A percentile compares a stretch with the other conserved stretches of the same genome.
Conservation (phyloP, 2,888 invertebrate species). For the Palloptera scutellata region DNA sequence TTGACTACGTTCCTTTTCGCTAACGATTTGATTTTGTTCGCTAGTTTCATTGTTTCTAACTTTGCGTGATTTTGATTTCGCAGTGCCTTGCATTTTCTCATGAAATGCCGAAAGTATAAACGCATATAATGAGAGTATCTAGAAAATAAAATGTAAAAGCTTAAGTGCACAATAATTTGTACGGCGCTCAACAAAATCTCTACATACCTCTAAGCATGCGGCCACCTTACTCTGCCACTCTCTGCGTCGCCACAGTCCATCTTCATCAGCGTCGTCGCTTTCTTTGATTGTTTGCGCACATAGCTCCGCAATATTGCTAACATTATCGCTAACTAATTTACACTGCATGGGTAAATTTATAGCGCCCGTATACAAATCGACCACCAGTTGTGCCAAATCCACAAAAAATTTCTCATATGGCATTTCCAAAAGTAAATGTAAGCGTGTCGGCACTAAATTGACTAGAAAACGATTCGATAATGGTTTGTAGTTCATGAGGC, state of each 20-base stretch:
- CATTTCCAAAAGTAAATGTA: conserved; percentile 58
- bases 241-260: conserved; percentile 65
- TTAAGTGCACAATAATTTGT: not conserved
- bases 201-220: conserved; percentile 71
- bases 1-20: conserved; percentile 60
- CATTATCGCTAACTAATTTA: conserved; percentile 55
- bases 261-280: conserved; percentile 62
- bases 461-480: conserved; percentile 62
- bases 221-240: conserved; percentile 68
- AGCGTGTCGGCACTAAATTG: conserved; percentile 62
- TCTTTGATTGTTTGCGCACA: conserved; percentile 59
- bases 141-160: conserved; percentile 14
- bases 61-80: conserved; percentile 54
- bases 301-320: conserved; percentile 50
- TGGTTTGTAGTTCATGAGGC: conserved; percentile 55
- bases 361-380: conserved; percentile 59
- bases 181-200: not conserved
- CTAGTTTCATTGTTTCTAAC: conserved; percentile 44
- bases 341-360: conserved; percentile 52
- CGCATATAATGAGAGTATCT: conserved; percentile 63
- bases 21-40: conserved; percentile 47
- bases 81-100: conserved; percentile 58
- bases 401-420: conserved; percentile 63
- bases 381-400: conserved; percentile 58
- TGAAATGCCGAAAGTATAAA: conserved; percentile 60